Evolutionary conservation across 2,113 vertebrate genomes (phyloP), one percentile per base, ranked within the genome.

Genomic region (Pseudolaguvia tuberculata): DNA sequence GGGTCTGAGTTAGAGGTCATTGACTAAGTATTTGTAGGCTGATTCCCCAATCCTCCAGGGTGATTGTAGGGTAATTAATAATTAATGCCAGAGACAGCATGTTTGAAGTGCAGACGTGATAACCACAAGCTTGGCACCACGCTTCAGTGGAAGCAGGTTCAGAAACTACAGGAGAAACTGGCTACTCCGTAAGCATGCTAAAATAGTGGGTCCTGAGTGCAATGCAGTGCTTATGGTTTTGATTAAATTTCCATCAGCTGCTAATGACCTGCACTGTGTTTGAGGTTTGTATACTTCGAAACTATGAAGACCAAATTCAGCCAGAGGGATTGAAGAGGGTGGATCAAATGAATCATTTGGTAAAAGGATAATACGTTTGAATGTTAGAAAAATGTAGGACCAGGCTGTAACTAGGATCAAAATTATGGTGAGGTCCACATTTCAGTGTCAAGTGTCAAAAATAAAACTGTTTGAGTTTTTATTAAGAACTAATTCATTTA

Each of bases 61-160:
- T 95, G 90, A 94, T 94, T 95, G 93, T 91, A 92, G 96, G 94
- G 94, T 96, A 97, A 97, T 98, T 97, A 97, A 96, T 97, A 96
- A 97, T 97, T 95, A 97, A 98, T 98, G 92, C 94, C 94, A 97
- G 94, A 95, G 92, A 92, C 92, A 89, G 85, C 90, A 91, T 92
- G 95, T 98, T 98, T 98, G 95, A 97, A 97, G 97, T 98, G 95
- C 94, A 98, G 96, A 97, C 97, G 94, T 94, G 94, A 92, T 93
- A 92, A 95, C 94, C 94, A 94, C 91, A 91, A 89, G 90, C 93
- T 93, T 92, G 90, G 93, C 92, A 92, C 89, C 90, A 86, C 90
- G 92, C 92, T 95, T 94, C 93, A 94, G 90, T 94, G 93, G 91
- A 93, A 92, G 91, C 91, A 90, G 91, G 90, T 89, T 89, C 73